These are phyloP conservation scores for Orchestes rusci DNA, from an alignment of 2,888 invertebrate genomes.

Conservation along the genomic window DNA sequence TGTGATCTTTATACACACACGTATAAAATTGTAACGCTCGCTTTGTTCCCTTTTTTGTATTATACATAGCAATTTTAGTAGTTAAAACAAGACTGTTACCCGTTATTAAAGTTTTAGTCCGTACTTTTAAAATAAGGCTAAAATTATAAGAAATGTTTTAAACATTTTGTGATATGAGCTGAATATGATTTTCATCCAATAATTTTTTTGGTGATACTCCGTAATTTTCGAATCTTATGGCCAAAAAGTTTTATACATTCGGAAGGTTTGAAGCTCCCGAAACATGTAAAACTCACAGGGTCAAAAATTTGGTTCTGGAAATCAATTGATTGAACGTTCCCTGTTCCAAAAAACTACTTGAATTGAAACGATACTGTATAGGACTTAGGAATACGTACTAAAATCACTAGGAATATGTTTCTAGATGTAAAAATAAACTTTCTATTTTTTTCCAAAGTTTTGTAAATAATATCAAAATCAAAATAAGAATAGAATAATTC, in stretches of 20 bases:
- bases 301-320: too few relatives aligned
- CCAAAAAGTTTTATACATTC: too few relatives aligned
- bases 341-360: too few relatives aligned
- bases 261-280: too few relatives aligned
- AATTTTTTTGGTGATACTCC: slow-evolving; percentile 34
- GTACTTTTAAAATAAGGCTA: slow-evolving; percentile 34
- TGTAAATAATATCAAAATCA: slow-evolving; percentile 20
- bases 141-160: slow-evolving; percentile 42
- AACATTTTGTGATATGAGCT: slow-evolving; percentile 45
- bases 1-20: neutral
- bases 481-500: slow-evolving; percentile 12
- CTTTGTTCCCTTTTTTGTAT: slow-evolving; percentile 14
- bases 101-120: slow-evolving; percentile 37
- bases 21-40: slow-evolving; percentile 4
- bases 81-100: slow-evolving; percentile 47
- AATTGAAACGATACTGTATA: too few relatives aligned
- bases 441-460: slow-evolving; percentile 18
- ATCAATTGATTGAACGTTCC: too few relatives aligned
- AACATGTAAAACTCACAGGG: too few relatives aligned
- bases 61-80: slow-evolving; percentile 34
- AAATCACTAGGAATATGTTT: too few relatives aligned
- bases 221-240: slow-evolving; percentile 16
- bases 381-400: too few relatives aligned
- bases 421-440: slow-evolving; percentile 16
- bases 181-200: slow-evolving; percentile 33